Base-by-base conservation (phyloP, 2,113 vertebrate genomes). In the Nymphicus hollandicus region DNA sequence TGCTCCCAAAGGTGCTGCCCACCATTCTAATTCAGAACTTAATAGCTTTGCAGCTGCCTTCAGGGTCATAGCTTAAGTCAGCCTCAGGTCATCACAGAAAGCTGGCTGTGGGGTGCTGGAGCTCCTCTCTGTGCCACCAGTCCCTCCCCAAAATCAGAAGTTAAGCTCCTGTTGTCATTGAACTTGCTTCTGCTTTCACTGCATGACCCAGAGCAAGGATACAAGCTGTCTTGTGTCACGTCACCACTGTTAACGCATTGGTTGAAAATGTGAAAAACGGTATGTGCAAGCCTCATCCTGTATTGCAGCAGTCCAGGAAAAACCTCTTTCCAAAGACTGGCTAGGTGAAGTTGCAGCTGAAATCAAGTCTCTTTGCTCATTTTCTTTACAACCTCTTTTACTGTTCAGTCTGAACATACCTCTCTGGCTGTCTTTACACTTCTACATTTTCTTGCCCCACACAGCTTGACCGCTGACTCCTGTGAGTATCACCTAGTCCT, bases 1-100 rank as follows among this genome's bases (percentile, higher is more conserved):
- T 72, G 35, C 14, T 66, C 8, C 9, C 0, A 2, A 33, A 43
- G 7, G 4, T 68, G 9, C 15, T 1, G 0, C 10, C 12, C 9
- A 70, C 20, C 9, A 14, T 37, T 56, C 39, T 44, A 61, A 52
- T 56, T 84, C 35, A 35, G 55, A 65, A 63, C 4, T n/a, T 81
- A 64, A 22, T 9, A 41, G 12, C 10, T 71, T 64, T 69, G 35
- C 18, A 55, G 49, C 64, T 81, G 16, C 1, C 1, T 37, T 14
- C 11, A 64, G 8, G 6, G 19, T 63, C 6, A 2, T 23, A 53
- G 28, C 24, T n/a, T 46, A 52, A 46, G 2, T 41, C 14, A 56
- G 50, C 7, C 5, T 39, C 20, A 28, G 3, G 18, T 79, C 27
- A 22, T 58, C 17, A 18, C 69, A 70, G 41, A 58, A 71, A 71